Conservation (phyloP, 2,113 vertebrate species). For the Terrapene triunguis region DNA sequence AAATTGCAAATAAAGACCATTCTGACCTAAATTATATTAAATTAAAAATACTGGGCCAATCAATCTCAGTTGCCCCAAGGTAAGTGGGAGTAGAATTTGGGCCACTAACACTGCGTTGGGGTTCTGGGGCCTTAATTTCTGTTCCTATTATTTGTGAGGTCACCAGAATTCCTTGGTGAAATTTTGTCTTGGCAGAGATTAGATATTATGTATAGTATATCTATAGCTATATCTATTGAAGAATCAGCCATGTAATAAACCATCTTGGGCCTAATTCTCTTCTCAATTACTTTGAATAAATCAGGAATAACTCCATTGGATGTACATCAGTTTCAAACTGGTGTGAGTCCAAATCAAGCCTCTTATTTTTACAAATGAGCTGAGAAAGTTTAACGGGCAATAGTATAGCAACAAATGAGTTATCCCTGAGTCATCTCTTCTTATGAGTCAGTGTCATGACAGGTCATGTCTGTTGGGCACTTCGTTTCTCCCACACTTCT, state of each 20-base stretch:
- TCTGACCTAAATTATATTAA: too few species aligned
- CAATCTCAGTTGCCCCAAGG: not conserved
- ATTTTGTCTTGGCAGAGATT: not conserved
- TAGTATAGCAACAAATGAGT: not conserved
- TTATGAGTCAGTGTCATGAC: not conserved
- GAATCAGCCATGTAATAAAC: not conserved
- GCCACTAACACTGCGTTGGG: not conserved
- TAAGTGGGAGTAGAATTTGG: not conserved
- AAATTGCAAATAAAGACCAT: too few species aligned
- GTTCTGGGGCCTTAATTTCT: not conserved
- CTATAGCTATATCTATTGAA: not conserved
- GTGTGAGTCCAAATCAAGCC: not conserved
- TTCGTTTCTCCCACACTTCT: not conserved
- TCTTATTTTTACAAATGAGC: not conserved
- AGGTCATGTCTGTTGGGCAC: not conserved
- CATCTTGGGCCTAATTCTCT: not conserved
- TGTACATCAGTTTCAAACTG: not conserved
- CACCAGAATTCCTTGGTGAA: not conserved
- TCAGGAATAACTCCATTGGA: not conserved
- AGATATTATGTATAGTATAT: not conserved
- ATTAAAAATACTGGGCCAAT: not conserved
- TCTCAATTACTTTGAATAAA: not conserved
- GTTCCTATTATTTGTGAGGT: not conserved
- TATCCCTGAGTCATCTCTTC: not conserved
- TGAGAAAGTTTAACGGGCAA: not conserved